Percentiles rank a stretch among this genome's conserved stretches.
These are phyloP conservation scores for Channa striata DNA, from an alignment of 2,797 vertebrate species.

Conservation along the genomic window DNA sequence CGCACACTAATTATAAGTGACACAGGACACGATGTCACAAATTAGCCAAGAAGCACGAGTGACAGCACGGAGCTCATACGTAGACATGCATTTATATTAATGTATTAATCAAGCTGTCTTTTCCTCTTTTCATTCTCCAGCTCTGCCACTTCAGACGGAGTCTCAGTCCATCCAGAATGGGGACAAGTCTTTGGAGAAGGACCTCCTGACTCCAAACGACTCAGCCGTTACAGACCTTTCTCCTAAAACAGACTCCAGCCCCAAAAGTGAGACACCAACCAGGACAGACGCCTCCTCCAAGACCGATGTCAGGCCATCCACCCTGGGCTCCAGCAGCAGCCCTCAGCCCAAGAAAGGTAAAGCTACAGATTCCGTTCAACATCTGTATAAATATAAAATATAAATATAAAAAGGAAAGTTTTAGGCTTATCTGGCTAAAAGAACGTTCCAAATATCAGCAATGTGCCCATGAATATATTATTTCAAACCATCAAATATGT, in stretches of 20 bases:
- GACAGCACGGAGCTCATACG: not conserved
- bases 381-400: too few species aligned
- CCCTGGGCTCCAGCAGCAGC: conserved; percentile 65
- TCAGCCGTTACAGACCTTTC: conserved; percentile 79
- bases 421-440: too few species aligned
- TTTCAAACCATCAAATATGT: too few species aligned
- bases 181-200: conserved; percentile 67
- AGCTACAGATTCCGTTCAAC: not conserved
- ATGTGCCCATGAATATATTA: too few species aligned
- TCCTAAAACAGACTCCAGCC: conserved; percentile 74
- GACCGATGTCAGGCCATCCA: conserved; percentile 65
- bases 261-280: conserved; percentile 66
- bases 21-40: not conserved
- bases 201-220: conserved; percentile 75
- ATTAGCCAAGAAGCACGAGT: not conserved
- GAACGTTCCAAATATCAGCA: too few species aligned
- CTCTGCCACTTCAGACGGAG: conserved; percentile 72
- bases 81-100: too few species aligned
- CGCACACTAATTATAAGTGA: not conserved
- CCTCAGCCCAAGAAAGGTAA: conserved; percentile 83
- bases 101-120: not conserved
- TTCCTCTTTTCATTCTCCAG: conserved; percentile 54
- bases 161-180: conserved; percentile 64
- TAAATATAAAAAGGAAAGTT: not conserved
- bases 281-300: conserved; percentile 72